phyloP scores from a whole-genome alignment of 37 sponge, comb jelly and placozoan species.

The Chondrosia reniformis region DNA sequence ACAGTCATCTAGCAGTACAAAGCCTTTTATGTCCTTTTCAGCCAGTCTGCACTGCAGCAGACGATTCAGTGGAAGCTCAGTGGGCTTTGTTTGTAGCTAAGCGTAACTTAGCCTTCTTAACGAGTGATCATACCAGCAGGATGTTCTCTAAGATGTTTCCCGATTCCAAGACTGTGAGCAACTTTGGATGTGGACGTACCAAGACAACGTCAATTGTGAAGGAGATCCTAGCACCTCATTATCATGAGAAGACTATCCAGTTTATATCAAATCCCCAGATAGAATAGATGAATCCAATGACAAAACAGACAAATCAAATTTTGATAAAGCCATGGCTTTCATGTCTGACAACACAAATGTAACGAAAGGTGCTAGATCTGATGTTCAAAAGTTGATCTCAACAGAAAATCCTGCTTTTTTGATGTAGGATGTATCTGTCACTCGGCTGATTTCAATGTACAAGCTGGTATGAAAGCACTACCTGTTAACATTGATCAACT shows the following conservation, averaged over 20 bases:
- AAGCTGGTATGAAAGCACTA: neutral
- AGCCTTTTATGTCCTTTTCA: neutral
- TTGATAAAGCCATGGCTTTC: neutral
- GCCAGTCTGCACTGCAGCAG: neutral
- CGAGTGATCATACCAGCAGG: conserved; percentile 46
- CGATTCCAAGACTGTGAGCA: conserved; percentile 39
- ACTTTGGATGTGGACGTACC: conserved; percentile 45
- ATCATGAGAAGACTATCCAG: neutral
- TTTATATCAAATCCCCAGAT: conserved; percentile 13
- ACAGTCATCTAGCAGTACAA: neutral
- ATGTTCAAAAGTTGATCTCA: conserved; percentile 31
- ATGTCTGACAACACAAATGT: conserved; percentile 32
- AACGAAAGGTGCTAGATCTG: conserved; percentile 44
- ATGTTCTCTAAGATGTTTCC: conserved; percentile 37
- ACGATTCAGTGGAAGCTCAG: conserved; percentile 16
- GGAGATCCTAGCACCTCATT: conserved; percentile 25
- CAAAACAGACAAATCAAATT: conserved; percentile 42
- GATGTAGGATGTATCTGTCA: neutral
- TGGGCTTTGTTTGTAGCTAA: conserved; percentile 31
- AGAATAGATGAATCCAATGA: conserved; percentile 44
- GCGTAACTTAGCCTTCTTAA: conserved; percentile 28
- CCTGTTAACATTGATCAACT: neutral
- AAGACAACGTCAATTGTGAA: conserved; percentile 47
- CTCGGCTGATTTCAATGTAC: neutral
- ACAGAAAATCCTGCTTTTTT: conserved; percentile 9